Evolutionary conservation across 2,113 vertebrate species (phyloP).

Genomic region (Hyaena hyaena): DNA sequence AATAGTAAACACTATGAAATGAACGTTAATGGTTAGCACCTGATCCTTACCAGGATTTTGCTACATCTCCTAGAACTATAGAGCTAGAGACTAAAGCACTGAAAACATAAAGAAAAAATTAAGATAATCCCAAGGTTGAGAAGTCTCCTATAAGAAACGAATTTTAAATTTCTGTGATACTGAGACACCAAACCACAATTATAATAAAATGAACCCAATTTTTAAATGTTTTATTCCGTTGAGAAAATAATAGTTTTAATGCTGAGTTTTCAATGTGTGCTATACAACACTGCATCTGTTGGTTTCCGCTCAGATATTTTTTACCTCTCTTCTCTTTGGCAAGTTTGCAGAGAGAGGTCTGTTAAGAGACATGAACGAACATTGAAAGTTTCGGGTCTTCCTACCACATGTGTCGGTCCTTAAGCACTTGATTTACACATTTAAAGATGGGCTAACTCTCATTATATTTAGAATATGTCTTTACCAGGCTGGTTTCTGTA

Average conservation of each 20-base stretch:
- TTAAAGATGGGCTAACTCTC: neutral
- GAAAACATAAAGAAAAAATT: slow-evolving; percentile 5
- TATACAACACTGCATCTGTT: neutral
- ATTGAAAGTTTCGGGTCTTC: neutral
- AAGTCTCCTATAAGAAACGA: slow-evolving; percentile 27
- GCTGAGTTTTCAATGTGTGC: neutral
- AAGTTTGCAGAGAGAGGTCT: slow-evolving; percentile 17
- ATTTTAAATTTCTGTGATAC: slow-evolving; percentile 38
- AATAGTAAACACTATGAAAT: neutral
- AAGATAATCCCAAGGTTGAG: neutral
- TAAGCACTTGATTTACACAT: neutral
- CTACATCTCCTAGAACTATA: neutral
- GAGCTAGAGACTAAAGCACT: neutral
- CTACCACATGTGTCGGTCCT: neutral
- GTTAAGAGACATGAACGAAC: neutral
- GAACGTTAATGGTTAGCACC: neutral
- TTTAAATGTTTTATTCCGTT: slow-evolving; percentile 22
- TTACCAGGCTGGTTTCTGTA: neutral
- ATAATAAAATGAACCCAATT: slow-evolving; percentile 38
- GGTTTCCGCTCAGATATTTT: neutral
- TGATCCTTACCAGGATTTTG: slow-evolving; percentile 6
- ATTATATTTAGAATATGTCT: neutral
- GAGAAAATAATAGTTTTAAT: slow-evolving; percentile 40
- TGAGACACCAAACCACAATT: neutral
- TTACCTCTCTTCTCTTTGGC: neutral